Evolutionary conservation across 2,113 vertebrate species (phyloP).

Genomic region (Psilopogon haemacephalus): DNA sequence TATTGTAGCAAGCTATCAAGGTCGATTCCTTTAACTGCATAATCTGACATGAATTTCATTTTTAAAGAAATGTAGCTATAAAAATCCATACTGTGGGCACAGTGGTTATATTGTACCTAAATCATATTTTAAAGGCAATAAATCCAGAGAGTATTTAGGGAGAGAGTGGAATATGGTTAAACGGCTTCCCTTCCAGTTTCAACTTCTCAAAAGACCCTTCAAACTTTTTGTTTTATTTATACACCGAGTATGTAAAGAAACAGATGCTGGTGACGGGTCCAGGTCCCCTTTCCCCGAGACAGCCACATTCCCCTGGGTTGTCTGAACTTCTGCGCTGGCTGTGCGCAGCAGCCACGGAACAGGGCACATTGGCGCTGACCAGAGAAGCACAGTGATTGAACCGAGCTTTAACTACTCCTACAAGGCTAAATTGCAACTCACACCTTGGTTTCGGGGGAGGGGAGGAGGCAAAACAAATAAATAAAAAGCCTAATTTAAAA

Average conservation of each 20-base stretch:
- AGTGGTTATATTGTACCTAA: slow-evolving; percentile 57
- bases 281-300: neutral
- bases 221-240: slow-evolving; percentile 23
- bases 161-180: neutral
- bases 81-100: slow-evolving; percentile 63
- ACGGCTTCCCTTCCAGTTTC: neutral
- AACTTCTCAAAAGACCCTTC: neutral
- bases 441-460: neutral
- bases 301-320: neutral
- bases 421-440: neutral
- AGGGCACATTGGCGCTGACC: neutral
- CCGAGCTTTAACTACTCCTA: neutral
- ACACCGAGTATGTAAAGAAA: neutral
- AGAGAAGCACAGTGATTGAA: neutral
- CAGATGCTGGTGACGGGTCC: neutral
- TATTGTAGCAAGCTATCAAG: slow-evolving; percentile 72
- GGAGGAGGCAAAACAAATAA: rapidly evolving
- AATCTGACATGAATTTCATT: slow-evolving; percentile 73
- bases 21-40: slow-evolving; percentile 69
- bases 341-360: neutral
- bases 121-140: slow-evolving; percentile 58
- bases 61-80: slow-evolving; percentile 68
- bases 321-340: neutral
- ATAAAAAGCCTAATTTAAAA: neutral
- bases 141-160: slow-evolving; percentile 34